phyloP scores from a whole-genome alignment of 2,113 vertebrate genomes.

The Python bivittatus region DNA sequence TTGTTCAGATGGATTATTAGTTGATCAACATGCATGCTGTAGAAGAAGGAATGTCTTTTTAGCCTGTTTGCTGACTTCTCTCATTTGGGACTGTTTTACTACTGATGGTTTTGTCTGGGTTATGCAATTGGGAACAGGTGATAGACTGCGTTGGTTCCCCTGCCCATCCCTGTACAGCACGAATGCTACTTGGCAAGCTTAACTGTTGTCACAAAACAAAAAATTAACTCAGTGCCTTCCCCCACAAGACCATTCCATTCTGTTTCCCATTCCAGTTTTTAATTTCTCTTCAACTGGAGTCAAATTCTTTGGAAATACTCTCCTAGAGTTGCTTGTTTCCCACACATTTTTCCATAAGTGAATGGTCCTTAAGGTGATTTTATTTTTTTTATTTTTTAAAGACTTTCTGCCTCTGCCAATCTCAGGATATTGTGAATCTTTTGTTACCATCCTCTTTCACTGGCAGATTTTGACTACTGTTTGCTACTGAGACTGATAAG shows the following conservation, averaged over 20 bases:
- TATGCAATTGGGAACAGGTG: neutral
- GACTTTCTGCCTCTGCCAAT: neutral
- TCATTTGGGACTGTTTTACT: neutral
- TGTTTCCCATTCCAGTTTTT: neutral
- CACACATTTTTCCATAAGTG: neutral
- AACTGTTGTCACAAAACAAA: neutral
- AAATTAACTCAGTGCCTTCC: neutral
- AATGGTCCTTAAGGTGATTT: neutral
- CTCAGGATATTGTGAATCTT: neutral
- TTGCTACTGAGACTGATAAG: neutral
- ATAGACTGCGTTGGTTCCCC: neutral
- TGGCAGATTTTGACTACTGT: neutral
- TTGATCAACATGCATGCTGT: neutral
- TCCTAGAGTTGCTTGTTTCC: neutral
- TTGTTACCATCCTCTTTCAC: neutral
- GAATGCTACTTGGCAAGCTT: neutral
- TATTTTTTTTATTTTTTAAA: neutral
- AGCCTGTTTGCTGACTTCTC: neutral
- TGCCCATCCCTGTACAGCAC: neutral
- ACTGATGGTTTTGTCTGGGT: neutral
- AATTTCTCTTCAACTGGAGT: neutral
- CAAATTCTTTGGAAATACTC: neutral
- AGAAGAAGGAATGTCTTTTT: neutral
- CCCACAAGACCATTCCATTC: neutral
- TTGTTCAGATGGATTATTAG: neutral